Evolutionary conservation across 2,888 invertebrate genomes (phyloP).

Genomic region (Nomada hirtipes): DNA sequence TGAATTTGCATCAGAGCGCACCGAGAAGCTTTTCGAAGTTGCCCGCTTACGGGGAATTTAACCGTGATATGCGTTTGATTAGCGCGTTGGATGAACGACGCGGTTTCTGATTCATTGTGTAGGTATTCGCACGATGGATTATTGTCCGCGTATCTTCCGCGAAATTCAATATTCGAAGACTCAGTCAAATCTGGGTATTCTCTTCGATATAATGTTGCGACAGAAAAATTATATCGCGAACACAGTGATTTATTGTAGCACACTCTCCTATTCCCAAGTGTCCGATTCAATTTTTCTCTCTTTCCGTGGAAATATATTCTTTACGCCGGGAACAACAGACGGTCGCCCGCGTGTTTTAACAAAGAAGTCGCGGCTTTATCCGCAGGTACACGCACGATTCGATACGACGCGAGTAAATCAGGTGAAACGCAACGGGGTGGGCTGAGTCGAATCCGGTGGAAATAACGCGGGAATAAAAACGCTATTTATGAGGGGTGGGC

Average conservation of each 20-base stretch:
- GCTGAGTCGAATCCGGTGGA: conserved; percentile 11
- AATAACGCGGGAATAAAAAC: conserved; percentile 61
- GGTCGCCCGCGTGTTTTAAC: neutral
- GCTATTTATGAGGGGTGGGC: conserved; percentile 48
- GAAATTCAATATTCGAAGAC: no score
- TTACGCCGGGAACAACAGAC: neutral
- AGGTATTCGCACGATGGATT: neutral
- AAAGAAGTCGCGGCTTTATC: neutral
- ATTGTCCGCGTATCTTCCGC: neutral
- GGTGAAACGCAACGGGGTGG: neutral
- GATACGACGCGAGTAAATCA: conserved; percentile 11
- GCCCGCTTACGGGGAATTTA: conserved; percentile 1
- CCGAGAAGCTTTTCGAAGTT: conserved; percentile 17
- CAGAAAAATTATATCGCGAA: neutral
- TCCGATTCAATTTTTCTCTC: no score
- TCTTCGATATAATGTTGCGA: no score
- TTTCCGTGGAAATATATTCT: no score
- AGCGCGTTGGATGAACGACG: neutral
- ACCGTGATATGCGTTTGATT: conserved; percentile 14
- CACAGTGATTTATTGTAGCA: neutral
- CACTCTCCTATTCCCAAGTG: no score
- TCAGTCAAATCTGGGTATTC: no score
- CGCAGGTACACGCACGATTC: neutral
- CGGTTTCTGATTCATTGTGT: conserved; percentile 1
- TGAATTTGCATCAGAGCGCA: conserved; percentile 25